These are phyloP conservation scores for Puntigrus tetrazona DNA, from an alignment of 2,113 vertebrate species.

Conservation along the genomic window DNA sequence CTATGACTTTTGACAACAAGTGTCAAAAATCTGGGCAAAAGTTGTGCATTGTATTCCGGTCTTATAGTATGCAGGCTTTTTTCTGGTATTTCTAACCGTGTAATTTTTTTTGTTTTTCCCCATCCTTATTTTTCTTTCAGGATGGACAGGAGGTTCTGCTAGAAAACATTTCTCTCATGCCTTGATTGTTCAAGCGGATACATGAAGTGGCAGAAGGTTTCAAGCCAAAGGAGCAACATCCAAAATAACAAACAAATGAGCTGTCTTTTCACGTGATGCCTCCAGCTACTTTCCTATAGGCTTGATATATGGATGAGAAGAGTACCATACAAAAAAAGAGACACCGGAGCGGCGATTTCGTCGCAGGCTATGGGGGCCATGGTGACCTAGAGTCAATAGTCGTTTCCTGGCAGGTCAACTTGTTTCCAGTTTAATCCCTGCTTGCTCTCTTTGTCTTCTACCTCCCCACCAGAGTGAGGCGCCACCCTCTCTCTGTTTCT, in stretches of 20 bases:
- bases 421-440: not conserved
- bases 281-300: not conserved
- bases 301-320: constrained; percentile 13
- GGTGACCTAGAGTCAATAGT: constrained; percentile 79
- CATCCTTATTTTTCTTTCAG: not conserved
- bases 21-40: not conserved
- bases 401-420: constrained; percentile 41
- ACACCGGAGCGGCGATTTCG: constrained; percentile 62
- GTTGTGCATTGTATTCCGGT: not conserved
- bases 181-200: not conserved
- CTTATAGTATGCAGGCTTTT: not conserved
- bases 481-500: constrained; percentile 34
- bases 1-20: not conserved
- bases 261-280: constrained; percentile 25
- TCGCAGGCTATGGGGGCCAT: constrained; percentile 79
- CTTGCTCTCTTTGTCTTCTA: constrained; percentile 62
- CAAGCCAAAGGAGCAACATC: not conserved
- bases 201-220: constrained; percentile 23
- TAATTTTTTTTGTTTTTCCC: not conserved
- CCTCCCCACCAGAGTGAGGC: constrained; percentile 22
- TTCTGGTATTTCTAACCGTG: not conserved
- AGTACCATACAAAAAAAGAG: constrained; percentile 43
- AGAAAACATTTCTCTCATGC: not conserved
- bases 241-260: constrained; percentile 6
- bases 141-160: constrained; percentile 12